Percentiles rank a stretch among this genome's conserved stretches.
Conservation (phyloP, 2,888 invertebrate species). For the Crioceris asparagi region DNA sequence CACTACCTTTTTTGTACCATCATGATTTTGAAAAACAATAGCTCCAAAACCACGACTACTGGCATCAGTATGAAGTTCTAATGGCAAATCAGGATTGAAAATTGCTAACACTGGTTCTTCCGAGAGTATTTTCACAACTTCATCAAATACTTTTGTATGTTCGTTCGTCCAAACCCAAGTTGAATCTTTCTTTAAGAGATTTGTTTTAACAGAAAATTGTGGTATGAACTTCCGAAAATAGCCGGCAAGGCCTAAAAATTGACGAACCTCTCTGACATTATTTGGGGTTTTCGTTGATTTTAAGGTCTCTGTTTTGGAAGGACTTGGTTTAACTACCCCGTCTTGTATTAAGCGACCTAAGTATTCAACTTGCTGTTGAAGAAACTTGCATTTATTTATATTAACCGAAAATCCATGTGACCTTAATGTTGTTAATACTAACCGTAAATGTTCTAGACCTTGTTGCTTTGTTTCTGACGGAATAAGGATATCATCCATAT, state of each 20-base stretch:
- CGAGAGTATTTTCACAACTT: not conserved
- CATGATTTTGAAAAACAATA: conserved; percentile 10
- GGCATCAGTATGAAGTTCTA: conserved; percentile 13
- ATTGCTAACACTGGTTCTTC: conserved; percentile 11
- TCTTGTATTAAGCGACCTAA: conserved; percentile 7
- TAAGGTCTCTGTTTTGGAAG: conserved; percentile 6
- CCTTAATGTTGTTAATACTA: conserved; percentile 5
- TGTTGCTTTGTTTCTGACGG: conserved; percentile 8
- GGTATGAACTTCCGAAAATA: conserved; percentile 8
- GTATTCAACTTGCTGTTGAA: conserved; percentile 2
- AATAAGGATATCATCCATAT: conserved; percentile 12
- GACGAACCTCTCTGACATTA: conserved; percentile 6
- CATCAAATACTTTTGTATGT: conserved; percentile 5
- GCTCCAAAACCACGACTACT: conserved; percentile 13
- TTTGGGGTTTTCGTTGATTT: conserved; percentile 5
- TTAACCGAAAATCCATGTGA: conserved; percentile 7
- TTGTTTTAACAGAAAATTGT: conserved; percentile 6
- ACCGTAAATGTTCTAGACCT: conserved; percentile 3
- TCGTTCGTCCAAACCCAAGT: conserved; percentile 10
- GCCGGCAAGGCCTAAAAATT: conserved; percentile 7
- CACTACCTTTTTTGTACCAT: conserved; percentile 8
- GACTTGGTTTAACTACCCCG: conserved; percentile 2
- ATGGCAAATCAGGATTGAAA: conserved; percentile 10
- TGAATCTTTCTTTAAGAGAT: conserved; percentile 5
- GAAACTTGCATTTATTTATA: conserved; percentile 8